Percentiles rank a stretch among this genome's conserved stretches.
Evolutionary conservation across 2,888 invertebrate genomes (phyloP).

Genomic region (Troides aeacus): DNA sequence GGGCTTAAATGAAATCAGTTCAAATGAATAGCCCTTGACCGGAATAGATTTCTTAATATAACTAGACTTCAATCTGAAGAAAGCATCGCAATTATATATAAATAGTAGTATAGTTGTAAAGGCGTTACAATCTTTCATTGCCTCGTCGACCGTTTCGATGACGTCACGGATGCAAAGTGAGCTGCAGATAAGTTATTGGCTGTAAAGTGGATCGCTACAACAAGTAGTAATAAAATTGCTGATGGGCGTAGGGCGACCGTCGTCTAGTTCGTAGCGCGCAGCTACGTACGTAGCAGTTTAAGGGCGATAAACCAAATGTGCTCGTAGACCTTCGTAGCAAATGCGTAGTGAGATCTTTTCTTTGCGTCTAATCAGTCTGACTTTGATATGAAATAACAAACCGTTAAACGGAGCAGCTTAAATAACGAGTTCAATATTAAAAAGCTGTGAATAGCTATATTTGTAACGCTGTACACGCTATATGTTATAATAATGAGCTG

Average conservation of each 20-base stretch:
- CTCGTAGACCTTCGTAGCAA: slow-evolving; percentile 23
- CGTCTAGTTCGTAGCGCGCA: slow-evolving; percentile 7
- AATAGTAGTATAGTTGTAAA: neutral
- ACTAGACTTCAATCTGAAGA: too few species aligned
- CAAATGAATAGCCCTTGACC: too few species aligned
- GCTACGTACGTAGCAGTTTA: slow-evolving; percentile 9
- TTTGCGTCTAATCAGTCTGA: neutral
- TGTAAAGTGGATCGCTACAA: slow-evolving; percentile 40
- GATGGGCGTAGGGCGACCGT: slow-evolving; percentile 21
- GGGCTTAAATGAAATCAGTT: too few species aligned
- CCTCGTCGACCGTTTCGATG: slow-evolving; percentile 22
- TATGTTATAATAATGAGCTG: too few species aligned
- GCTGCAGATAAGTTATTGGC: slow-evolving; percentile 42
- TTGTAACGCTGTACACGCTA: too few species aligned
- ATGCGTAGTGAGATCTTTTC: slow-evolving; percentile 4
- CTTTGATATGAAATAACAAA: neutral
- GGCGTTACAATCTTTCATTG: slow-evolving; percentile 20
- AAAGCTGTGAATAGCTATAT: too few species aligned
- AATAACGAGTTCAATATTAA: too few species aligned
- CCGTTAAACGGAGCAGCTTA: neutral
- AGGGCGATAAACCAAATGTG: slow-evolving; percentile 13
- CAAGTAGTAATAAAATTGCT: slow-evolving; percentile 42
- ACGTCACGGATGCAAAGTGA: slow-evolving; percentile 37
- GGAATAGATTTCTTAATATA: too few species aligned
- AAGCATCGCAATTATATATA: too few species aligned